Percentiles rank a stretch among this genome's conserved stretches.
Conservation (phyloP, 2,888 invertebrate genomes). For the Dione juno region DNA sequence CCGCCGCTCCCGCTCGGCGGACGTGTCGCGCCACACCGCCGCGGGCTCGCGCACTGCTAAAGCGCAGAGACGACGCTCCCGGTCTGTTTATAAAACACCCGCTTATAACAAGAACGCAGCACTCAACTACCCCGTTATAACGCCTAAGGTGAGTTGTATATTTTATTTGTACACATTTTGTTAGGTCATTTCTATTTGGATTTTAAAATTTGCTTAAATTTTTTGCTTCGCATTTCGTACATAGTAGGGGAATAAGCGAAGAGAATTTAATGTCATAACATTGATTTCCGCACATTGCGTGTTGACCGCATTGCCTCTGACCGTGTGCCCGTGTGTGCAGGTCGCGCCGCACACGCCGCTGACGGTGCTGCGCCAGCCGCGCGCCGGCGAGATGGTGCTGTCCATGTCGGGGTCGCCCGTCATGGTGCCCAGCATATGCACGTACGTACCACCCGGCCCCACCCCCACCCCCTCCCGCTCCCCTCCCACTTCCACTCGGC, state of each 20-base stretch:
- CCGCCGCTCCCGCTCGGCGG: conserved; percentile 45
- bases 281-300: too few relatives aligned
- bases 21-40: conserved; percentile 50
- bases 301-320: too few relatives aligned
- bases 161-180: too few relatives aligned
- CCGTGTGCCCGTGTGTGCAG: conserved; percentile 54
- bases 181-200: too few relatives aligned
- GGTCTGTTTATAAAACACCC: conserved; percentile 73
- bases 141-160: conserved; percentile 66
- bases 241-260: too few relatives aligned
- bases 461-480: too few relatives aligned
- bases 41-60: conserved; percentile 24
- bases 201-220: too few relatives aligned
- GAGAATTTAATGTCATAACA: too few relatives aligned
- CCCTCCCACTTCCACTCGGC: too few relatives aligned
- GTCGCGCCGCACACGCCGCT: conserved; percentile 85
- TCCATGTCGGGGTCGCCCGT: conserved; percentile 88
- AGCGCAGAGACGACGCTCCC: conserved; percentile 59
- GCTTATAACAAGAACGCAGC: conserved; percentile 65
- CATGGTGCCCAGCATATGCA: conserved; percentile 75
- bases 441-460: conserved; percentile 56
- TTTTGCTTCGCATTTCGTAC: too few relatives aligned
- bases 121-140: conserved; percentile 68
- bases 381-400: conserved; percentile 86
- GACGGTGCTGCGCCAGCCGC: conserved; percentile 84